Conservation (phyloP, 2,888 invertebrate species). For the Bimastos eiseni region DNA sequence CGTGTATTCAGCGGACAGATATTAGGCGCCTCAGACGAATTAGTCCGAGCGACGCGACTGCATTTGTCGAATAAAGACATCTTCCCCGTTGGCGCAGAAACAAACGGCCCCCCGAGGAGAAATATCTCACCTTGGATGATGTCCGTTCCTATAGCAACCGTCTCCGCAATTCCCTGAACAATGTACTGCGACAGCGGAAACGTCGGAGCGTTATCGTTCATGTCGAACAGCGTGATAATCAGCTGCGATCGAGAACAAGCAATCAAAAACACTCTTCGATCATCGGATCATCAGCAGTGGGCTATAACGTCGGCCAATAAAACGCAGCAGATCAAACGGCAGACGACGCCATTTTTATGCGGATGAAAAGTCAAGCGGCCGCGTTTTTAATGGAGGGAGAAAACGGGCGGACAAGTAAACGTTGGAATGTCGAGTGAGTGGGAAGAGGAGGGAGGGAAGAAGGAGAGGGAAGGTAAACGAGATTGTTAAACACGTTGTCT, state of each 20-base stretch:
- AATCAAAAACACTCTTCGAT: not conserved
- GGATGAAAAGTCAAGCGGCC: not conserved
- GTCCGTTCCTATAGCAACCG: constrained; percentile 46
- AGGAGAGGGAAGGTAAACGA: not conserved
- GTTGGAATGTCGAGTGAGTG: not conserved
- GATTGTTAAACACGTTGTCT: not conserved
- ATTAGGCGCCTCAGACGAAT: not conserved
- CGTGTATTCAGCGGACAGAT: not conserved
- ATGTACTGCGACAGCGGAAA: constrained; percentile 86
- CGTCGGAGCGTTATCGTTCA: constrained; percentile 93
- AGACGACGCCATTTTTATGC: not conserved
- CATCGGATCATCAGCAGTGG: not conserved
- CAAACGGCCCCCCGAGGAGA: not conserved
- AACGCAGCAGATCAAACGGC: not conserved
- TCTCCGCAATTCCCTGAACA: constrained; percentile 69
- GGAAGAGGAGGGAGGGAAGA: too few relatives aligned
- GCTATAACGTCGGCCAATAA: not conserved
- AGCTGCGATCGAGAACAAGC: constrained; percentile 28
- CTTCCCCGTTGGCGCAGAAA: not conserved
- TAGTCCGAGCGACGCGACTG: not conserved
- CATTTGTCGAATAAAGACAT: constrained; percentile 29
- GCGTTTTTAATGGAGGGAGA: not conserved
- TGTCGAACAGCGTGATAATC: constrained; percentile 87
- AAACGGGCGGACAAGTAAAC: not conserved
- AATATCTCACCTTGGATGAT: constrained; percentile 74